phyloP scores from a whole-genome alignment of 2,888 invertebrate genomes.

The Teinopalpus imperialis region DNA sequence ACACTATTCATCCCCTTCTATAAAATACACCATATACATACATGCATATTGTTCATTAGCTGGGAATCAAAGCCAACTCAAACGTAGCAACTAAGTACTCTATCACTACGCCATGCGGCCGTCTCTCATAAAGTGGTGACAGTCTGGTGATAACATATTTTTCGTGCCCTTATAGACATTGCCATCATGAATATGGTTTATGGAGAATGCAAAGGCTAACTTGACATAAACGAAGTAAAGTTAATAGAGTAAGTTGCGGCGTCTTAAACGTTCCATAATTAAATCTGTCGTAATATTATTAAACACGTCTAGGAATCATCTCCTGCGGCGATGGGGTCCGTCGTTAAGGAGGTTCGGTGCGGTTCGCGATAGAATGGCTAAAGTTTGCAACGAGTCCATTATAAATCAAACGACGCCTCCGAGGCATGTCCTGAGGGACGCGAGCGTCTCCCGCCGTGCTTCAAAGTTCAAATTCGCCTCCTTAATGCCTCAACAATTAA shows the following conservation, averaged over 20 bases:
- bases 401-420: slow-evolving; percentile 82
- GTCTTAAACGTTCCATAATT: slow-evolving; percentile 77
- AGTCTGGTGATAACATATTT: too few species aligned
- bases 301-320: slow-evolving; percentile 81
- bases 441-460: slow-evolving; percentile 68
- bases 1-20: too few species aligned
- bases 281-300: slow-evolving; percentile 81
- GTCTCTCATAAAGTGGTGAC: too few species aligned
- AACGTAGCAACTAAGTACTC: too few species aligned
- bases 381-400: slow-evolving; percentile 81
- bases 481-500: slow-evolving; percentile 80
- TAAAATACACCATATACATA: too few species aligned
- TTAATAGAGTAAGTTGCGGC: slow-evolving; percentile 63
- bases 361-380: slow-evolving; percentile 74
- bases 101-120: too few species aligned
- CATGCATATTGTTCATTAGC: too few species aligned
- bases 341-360: slow-evolving; percentile 77
- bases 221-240: slow-evolving; percentile 57
- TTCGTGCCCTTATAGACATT: too few species aligned
- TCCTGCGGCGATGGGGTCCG: slow-evolving; percentile 77
- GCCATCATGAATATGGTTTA: too few species aligned
- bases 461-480: slow-evolving; percentile 76
- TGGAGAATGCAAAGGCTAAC: slow-evolving; percentile 30
- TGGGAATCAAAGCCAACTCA: too few species aligned
- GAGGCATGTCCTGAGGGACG: slow-evolving; percentile 79